Evolutionary conservation across 2,113 vertebrate genomes (phyloP).

Genomic region (Camelus bactrianus): DNA sequence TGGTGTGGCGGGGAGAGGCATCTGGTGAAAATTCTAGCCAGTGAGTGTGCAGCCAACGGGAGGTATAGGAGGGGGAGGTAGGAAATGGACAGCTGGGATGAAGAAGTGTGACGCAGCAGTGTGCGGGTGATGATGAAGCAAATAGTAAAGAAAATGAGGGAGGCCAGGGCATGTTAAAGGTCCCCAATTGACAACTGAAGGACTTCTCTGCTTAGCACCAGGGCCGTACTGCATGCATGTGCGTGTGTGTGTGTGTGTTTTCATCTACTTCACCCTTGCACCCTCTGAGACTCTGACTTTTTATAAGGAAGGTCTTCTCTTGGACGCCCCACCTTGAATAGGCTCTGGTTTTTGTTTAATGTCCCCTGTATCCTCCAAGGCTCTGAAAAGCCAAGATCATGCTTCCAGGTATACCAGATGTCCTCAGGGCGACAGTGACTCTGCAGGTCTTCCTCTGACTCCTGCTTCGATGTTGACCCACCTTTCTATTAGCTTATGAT

Average conservation of each 20-base stretch:
- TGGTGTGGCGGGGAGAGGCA: rapidly evolving
- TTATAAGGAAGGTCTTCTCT: background rate
- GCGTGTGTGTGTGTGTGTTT: background rate
- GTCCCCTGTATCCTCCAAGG: background rate
- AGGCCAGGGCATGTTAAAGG: rapidly evolving
- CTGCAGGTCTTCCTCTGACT: no score
- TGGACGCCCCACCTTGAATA: background rate
- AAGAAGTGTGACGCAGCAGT: no score
- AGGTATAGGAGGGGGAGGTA: no score
- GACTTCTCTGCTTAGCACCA: background rate
- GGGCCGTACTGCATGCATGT: rapidly evolving
- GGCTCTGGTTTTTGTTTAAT: background rate
- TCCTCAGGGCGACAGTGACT: background rate
- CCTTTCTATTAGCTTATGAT: background rate
- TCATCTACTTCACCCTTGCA: background rate
- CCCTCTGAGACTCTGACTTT: background rate
- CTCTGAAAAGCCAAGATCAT: background rate
- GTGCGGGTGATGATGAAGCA: background rate
- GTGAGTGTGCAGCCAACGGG: background rate
- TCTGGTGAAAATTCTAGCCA: no score
- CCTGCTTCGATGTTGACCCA: background rate
- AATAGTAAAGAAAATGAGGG: background rate
- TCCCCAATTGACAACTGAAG: rapidly evolving
- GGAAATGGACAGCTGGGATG: background rate
- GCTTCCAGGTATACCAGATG: background rate